Evolutionary conservation across 2,888 invertebrate genomes (phyloP).

Genomic region (Apantesis nais): DNA sequence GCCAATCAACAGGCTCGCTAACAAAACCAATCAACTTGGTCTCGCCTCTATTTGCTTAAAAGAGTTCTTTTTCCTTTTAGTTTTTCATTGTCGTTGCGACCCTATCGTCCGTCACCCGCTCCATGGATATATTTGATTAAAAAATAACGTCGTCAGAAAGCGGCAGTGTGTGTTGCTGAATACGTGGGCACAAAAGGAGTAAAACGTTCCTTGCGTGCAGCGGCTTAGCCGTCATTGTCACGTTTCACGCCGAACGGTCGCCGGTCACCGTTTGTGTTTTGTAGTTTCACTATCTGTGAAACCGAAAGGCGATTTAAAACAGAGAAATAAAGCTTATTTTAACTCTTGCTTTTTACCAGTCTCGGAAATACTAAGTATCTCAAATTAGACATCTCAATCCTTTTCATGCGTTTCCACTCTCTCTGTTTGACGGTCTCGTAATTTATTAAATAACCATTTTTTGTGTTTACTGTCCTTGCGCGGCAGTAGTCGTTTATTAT

Average conservation of each 20-base stretch:
- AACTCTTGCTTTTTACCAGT: conserved; percentile 37
- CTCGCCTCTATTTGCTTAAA: conserved; percentile 86
- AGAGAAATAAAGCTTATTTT: conserved; percentile 47
- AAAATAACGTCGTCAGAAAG: conserved; percentile 86
- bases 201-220: conserved; percentile 70
- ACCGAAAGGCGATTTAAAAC: conserved; percentile 60
- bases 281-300: conserved; percentile 76
- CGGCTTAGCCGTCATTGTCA: conserved; percentile 84
- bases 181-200: conserved; percentile 74
- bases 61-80: conserved; percentile 82
- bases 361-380: conserved; percentile 44
- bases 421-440: conserved; percentile 65
- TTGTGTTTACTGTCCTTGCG: too few species aligned
- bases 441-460: conserved; percentile 75
- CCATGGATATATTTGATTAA: conserved; percentile 86
- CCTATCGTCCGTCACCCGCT: conserved; percentile 84
- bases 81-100: conserved; percentile 81
- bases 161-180: conserved; percentile 67
- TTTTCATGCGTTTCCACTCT: conserved; percentile 35
- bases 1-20: conserved; percentile 85
- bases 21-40: conserved; percentile 87
- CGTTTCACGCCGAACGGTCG: conserved; percentile 62
- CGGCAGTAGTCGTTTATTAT: too few species aligned
- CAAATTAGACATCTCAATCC: conserved; percentile 47
- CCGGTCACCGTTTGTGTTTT: conserved; percentile 69